phyloP scores from a whole-genome alignment of 2,797 vertebrate species.

The Melanotaenia parkinsoni region DNA sequence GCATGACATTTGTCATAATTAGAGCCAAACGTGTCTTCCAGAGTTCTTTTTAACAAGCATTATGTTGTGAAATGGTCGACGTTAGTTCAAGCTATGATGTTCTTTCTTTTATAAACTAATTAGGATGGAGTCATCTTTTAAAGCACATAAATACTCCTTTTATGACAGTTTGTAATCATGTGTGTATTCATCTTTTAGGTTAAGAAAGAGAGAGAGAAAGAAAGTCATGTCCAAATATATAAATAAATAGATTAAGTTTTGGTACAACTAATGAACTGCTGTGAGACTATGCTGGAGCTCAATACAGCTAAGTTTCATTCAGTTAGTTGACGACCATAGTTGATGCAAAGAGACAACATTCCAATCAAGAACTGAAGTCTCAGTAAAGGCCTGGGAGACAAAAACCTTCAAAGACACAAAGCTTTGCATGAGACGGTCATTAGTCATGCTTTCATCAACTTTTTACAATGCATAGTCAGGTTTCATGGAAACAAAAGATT shows the following conservation, averaged over 20 bases:
- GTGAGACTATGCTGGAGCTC: background rate
- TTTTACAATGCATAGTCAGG: background rate
- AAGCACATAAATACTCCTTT: background rate
- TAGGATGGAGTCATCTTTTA: background rate
- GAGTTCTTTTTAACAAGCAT: no score
- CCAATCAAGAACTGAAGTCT: constrained; percentile 2
- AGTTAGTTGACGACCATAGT: background rate
- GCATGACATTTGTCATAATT: no score
- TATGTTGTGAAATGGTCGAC: no score
- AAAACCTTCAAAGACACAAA: constrained; percentile 8
- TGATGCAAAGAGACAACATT: constrained; percentile 2
- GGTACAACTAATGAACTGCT: background rate
- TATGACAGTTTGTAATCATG: background rate
- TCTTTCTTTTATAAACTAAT: no score
- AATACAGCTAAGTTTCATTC: constrained; percentile 6
- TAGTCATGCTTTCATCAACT: background rate
- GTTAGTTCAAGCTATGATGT: no score
- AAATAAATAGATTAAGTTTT: background rate
- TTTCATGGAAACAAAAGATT: background rate
- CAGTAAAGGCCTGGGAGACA: background rate
- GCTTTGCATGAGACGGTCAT: background rate
- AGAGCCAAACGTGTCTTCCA: no score
- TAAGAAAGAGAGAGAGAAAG: background rate
- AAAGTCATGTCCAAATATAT: background rate
- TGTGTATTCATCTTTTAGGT: background rate